Evolutionary conservation across 2,888 invertebrate genomes (phyloP), one percentile per base, ranked within the genome.

Genomic region (Luperina nickerlii): DNA sequence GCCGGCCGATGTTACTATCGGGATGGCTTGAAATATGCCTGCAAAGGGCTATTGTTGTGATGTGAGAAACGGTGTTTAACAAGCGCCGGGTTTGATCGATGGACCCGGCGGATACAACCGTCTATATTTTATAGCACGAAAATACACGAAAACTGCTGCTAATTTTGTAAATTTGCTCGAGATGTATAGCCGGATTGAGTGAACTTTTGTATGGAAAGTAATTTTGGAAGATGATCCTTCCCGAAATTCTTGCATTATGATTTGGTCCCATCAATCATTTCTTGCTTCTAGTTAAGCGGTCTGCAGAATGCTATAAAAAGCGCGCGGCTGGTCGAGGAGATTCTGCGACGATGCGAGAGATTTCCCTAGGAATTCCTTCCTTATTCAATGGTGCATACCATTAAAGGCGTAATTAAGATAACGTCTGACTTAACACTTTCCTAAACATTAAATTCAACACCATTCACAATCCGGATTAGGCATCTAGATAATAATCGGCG

Each of bases 61-160:
- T 96, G 96, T 96, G 96, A 96, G 96, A 96, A 96, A 96, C 96
- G 94, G 96, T 96, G 96, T 96, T 95, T 96, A 96, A 96, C 96
- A 96, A 96, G 96, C 96, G 93, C 94, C 94, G 92, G 88, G 89
- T 89, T 93, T 94, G 93, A 93, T 95, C 95, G 96, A 96, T 96
- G 95, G 94, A 92, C 93, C 91, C 92, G 92, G 91, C 87, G 89
- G 91, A 91, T 93, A 93, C 94, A 93, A 91, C 91, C 91, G 88
- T 90, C 92, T 87, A 90, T 95, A 94, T 94, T 95, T 95, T 94
- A 93, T 92, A 90, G 92, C 93, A 85, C 89, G 91, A 94, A 93
- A 95, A 94, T 93, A 93, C 92, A 93, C 92, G 90, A 95, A 95
- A 95, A 94, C 92, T 90, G 86, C 79, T 82, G 88, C 90, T 91